Percentiles rank a stretch among this genome's conserved stretches.
Conservation (phyloP, 2,113 vertebrate genomes). For the Cichladusa arquata region DNA sequence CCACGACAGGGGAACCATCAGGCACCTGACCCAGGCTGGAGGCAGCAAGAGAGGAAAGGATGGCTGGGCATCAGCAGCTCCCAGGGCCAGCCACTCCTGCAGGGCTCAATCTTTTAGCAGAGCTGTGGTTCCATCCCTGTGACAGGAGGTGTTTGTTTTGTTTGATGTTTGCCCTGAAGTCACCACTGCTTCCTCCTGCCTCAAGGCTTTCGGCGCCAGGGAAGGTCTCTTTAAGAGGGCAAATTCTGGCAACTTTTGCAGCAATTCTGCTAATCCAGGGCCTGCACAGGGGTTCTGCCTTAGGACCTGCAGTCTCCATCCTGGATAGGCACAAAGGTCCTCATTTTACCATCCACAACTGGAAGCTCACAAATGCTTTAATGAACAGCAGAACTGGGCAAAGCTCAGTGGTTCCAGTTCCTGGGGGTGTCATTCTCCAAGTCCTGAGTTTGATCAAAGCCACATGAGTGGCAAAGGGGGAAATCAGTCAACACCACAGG, state of each 20-base stretch:
- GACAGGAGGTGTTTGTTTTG: neutral
- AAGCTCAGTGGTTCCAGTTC: conserved; percentile 12
- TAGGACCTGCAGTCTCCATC: neutral
- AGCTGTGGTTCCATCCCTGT: neutral
- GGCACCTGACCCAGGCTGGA: neutral
- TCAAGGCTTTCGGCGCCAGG: neutral
- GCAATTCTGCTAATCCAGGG: neutral
- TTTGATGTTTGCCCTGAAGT: neutral
- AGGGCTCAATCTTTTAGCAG: neutral
- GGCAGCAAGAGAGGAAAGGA: neutral
- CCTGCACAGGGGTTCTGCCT: neutral
- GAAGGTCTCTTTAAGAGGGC: neutral
- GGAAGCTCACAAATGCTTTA: neutral
- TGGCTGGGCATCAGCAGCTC: neutral
- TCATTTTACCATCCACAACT: neutral
- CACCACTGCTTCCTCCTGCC: neutral
- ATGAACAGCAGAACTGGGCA: conserved; percentile 31
- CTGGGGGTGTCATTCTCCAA: neutral
- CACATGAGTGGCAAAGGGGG: conserved; percentile 34
- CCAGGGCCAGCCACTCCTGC: neutral
- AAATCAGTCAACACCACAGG: conserved; percentile 27
- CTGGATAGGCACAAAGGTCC: neutral
- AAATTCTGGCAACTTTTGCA: neutral
- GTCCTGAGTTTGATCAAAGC: conserved; percentile 50
- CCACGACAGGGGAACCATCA: accelerated